Evolutionary conservation across 2,888 invertebrate species (phyloP).

Genomic region (Heliconius erato): DNA sequence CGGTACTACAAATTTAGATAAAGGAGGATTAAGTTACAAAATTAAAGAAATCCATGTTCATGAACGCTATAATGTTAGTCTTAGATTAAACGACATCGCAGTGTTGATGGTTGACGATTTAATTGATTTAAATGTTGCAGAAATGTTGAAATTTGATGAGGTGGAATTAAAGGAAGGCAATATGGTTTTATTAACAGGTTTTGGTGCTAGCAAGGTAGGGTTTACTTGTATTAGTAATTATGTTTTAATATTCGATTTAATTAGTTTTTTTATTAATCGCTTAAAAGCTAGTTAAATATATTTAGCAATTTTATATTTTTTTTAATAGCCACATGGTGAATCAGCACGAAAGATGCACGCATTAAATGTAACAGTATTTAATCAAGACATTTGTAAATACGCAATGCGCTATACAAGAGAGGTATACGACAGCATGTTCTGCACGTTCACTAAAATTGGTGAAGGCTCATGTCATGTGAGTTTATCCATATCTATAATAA

Average conservation of each 20-base stretch:
- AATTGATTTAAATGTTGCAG: slow-evolving; percentile 63
- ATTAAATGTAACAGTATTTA: slow-evolving; percentile 71
- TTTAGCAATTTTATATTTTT: background rate
- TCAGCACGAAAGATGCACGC: slow-evolving; percentile 67
- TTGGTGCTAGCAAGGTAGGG: slow-evolving; percentile 71
- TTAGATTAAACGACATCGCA: slow-evolving; percentile 72
- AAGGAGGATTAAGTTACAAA: slow-evolving; percentile 62
- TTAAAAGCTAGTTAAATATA: too few relatives aligned
- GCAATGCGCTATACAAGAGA: slow-evolving; percentile 75
- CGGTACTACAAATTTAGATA: slow-evolving; percentile 72
- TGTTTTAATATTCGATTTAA: background rate
- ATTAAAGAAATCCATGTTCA: slow-evolving; percentile 64
- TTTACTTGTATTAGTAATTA: background rate
- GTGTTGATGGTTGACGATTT: slow-evolving; percentile 63
- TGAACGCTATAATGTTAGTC: slow-evolving; percentile 61
- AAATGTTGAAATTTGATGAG: slow-evolving; percentile 60
- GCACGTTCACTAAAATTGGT: slow-evolving; percentile 74
- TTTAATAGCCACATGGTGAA: slow-evolving; percentile 65
- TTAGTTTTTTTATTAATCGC: too few relatives aligned
- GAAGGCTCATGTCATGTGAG: slow-evolving; percentile 81
- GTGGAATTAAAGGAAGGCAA: slow-evolving; percentile 67
- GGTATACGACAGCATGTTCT: slow-evolving; percentile 74
- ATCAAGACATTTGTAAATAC: slow-evolving; percentile 70
- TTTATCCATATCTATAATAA: slow-evolving; percentile 44
- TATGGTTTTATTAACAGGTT: slow-evolving; percentile 69